Evolutionary conservation across 2,113 vertebrate species (phyloP).

Genomic region (Stigmatopora nigra): DNA sequence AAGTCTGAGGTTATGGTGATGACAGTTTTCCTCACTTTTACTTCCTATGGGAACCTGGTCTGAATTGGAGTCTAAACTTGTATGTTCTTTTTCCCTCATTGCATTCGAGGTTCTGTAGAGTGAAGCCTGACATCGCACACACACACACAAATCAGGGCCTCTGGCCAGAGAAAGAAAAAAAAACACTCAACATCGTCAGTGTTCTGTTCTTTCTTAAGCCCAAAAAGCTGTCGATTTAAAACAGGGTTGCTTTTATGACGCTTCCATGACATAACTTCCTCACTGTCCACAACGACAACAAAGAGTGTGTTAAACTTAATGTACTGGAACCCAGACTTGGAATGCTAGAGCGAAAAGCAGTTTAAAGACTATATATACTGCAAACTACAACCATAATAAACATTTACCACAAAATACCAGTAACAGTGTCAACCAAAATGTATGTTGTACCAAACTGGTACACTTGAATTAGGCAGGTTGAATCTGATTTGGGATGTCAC

Average conservation of each 20-base stretch:
- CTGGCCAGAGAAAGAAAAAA: constrained; percentile 38
- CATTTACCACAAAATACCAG: background rate
- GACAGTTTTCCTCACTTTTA: background rate
- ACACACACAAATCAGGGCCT: constrained; percentile 42
- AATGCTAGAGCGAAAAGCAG: constrained; percentile 26
- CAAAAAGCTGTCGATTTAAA: constrained; percentile 55
- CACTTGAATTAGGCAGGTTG: background rate
- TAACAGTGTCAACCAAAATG: background rate
- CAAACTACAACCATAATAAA: background rate
- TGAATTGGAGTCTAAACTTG: constrained; percentile 26
- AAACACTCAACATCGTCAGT: constrained; percentile 49
- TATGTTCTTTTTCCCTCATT: constrained; percentile 27
- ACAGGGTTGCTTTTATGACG: constrained; percentile 54
- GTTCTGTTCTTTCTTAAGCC: constrained; percentile 59
- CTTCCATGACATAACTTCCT: constrained; percentile 66
- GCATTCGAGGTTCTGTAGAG: constrained; percentile 46
- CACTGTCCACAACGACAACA: constrained; percentile 61
- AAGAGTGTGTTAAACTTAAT: constrained; percentile 71
- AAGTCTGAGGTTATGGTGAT: background rate
- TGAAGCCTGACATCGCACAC: constrained; percentile 62
- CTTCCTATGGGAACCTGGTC: background rate
- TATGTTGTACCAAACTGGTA: background rate
- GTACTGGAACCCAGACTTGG: constrained; percentile 65
- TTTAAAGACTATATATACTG: background rate
- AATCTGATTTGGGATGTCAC: background rate